Conservation (phyloP, 2,113 vertebrate species). For the Riparia riparia region DNA sequence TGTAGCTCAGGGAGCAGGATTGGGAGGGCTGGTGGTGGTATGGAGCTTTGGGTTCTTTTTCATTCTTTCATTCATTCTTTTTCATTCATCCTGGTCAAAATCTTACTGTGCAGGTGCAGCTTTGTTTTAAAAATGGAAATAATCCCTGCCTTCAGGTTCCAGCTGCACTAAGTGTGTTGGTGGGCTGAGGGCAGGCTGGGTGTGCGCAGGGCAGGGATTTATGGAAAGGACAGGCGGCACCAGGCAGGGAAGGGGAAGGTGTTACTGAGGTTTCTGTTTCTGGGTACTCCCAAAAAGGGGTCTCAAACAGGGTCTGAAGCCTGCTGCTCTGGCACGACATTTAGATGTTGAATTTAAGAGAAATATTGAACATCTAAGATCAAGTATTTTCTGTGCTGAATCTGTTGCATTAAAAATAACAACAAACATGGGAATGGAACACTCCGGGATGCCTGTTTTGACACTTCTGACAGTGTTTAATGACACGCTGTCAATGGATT, state of each 20-base stretch:
- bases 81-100: background rate
- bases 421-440: background rate
- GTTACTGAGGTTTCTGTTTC: background rate
- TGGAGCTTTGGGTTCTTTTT: accelerated
- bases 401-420: background rate
- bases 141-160: background rate
- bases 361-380: background rate
- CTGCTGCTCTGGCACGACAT: background rate
- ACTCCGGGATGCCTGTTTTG: background rate
- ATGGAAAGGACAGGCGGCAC: background rate
- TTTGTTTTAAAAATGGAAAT: background rate
- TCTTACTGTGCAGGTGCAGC: background rate
- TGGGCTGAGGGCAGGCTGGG: background rate
- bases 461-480: background rate
- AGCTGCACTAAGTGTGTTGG: background rate
- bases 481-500: background rate
- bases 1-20: accelerated
- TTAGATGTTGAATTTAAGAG: background rate
- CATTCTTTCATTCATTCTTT: background rate
- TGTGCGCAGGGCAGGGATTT: background rate
- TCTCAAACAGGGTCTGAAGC: background rate
- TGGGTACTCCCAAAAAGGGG: background rate
- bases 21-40: accelerated
- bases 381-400: background rate
- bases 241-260: background rate